phyloP scores from a whole-genome alignment of 2,797 vertebrate species.

The Phataginus tetradactyla region DNA sequence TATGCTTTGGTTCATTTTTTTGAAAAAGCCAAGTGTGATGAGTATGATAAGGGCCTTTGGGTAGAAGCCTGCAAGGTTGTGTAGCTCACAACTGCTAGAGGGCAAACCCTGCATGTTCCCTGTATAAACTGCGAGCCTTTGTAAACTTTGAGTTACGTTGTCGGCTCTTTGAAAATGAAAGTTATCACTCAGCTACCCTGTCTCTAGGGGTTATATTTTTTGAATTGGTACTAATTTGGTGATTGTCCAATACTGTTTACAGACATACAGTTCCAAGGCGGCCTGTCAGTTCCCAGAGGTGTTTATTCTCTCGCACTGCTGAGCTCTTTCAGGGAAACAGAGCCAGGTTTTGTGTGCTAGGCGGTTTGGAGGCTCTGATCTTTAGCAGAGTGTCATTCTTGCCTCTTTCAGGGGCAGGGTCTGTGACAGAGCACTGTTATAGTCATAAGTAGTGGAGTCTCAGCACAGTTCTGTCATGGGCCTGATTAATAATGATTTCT shows the following conservation, averaged over 20 bases:
- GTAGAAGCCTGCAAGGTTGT: neutral
- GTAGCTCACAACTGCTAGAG: neutral
- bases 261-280: neutral
- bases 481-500: neutral
- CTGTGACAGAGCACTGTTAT: neutral
- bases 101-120: neutral
- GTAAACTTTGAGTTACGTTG: neutral
- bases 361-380: neutral
- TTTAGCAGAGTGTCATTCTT: neutral
- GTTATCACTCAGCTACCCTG: neutral
- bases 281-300: neutral
- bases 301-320: neutral
- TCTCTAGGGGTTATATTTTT: neutral
- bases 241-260: neutral
- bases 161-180: slow-evolving; percentile 23
- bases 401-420: neutral
- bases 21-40: neutral
- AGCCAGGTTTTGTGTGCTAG: neutral
- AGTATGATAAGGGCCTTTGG: neutral
- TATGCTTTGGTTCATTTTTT: slow-evolving; percentile 9
- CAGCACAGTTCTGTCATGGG: neutral
- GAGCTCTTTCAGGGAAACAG: neutral
- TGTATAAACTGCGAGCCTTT: neutral
- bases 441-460: neutral
- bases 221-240: neutral